Base-by-base conservation (phyloP, 1,140 invertebrate species). In the Homarus americanus region DNA sequence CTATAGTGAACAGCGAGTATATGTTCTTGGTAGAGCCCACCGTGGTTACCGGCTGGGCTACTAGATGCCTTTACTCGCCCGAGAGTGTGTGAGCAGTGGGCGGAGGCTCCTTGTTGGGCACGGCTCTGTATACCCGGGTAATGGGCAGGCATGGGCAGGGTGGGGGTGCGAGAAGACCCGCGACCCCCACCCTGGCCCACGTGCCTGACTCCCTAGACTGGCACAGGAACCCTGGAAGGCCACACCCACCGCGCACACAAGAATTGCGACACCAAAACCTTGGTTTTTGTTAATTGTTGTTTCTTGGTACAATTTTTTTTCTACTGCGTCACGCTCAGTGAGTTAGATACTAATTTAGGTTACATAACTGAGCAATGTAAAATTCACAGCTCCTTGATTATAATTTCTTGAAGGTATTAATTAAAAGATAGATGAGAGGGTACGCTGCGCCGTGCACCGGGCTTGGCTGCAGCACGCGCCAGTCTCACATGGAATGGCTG, bases 321-420 rank as follows among this genome's bases (percentile, higher is more conserved):
- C 84, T 87, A 87, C 84, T 87, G 84, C 84, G 73, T 87, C 84
- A 76, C 84, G 84, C 84, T 87, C 84, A 87, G 84, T 87, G 53
- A 82, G 63, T 83, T 69, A 83, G 82, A 83, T 83, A 36, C 82
- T 83, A 83, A 83, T 83, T 83, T 66, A 83, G 63, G 63, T 83
- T 66, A 83, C 58, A 34, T 76, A 87, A 87, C 72, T 87, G 84
- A 87, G 84, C 84, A 87, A 87, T 76, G 73, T 84, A 38, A 44
- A 87, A 75, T 49, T 87, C 84, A 87, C 84, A 87, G 84, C 84
- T 87, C 84, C 84, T 76, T 76, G 73, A 87, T 41, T 87, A 34
- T 69, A 83, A 83, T 83, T 83, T 83, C 38, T 66, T 83, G 53
- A 66, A 66, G 24, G 28, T 83, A 83, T 66, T 63, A 66, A 83